Conservation (phyloP, 2,888 invertebrate species). For the Catotricha subobsoleta region DNA sequence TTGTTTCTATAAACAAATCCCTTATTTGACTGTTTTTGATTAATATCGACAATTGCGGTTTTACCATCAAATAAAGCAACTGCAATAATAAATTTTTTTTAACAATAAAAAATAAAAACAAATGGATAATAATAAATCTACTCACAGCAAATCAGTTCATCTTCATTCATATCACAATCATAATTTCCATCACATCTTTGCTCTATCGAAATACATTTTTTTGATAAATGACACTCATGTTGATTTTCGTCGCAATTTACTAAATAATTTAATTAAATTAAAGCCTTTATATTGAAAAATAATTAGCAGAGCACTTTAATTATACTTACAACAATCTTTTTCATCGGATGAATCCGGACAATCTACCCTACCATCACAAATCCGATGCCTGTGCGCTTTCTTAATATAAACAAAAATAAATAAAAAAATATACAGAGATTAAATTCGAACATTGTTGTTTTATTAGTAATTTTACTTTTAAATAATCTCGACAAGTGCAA, state of each 20-base stretch:
- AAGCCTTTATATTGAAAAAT: no score
- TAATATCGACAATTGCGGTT: conserved; percentile 38
- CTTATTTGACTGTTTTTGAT: conserved; percentile 38
- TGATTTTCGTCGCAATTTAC: conserved; percentile 38
- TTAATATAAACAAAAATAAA: not conserved
- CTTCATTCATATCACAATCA: conserved; percentile 53
- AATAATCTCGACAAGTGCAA: conserved; percentile 54
- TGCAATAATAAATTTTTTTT: conserved; percentile 21
- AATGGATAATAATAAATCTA: no score
- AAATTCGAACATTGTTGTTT: not conserved
- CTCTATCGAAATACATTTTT: conserved; percentile 39
- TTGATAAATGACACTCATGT: conserved; percentile 45
- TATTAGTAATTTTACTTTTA: conserved; percentile 23
- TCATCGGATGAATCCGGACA: conserved; percentile 63
- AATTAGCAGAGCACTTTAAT: not conserved
- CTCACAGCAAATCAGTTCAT: conserved; percentile 65
- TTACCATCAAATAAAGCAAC: conserved; percentile 50
- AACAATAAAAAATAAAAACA: no score
- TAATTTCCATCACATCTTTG: conserved; percentile 44
- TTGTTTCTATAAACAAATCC: conserved; percentile 45
- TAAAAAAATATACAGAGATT: not conserved
- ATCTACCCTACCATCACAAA: conserved; percentile 60
- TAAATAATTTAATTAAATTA: no score
- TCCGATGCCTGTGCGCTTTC: conserved; percentile 20
- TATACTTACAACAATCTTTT: conserved; percentile 43